phyloP scores from a whole-genome alignment of 1,140 invertebrate species.

The Drosophila insularis region DNA sequence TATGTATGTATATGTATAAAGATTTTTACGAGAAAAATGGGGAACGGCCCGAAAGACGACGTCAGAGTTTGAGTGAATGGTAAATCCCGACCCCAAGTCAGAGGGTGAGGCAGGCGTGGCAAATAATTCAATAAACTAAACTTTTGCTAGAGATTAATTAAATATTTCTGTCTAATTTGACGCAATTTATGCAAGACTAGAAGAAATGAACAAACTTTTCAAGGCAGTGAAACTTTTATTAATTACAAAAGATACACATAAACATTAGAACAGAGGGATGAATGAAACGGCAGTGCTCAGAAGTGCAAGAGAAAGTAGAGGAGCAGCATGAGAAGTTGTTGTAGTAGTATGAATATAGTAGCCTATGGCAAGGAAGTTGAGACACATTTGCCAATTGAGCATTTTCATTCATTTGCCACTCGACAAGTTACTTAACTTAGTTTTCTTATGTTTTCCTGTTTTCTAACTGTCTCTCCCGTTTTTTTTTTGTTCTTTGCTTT shows the following conservation, averaged over 20 bases:
- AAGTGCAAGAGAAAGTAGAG: background rate
- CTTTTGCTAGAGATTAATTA: slow-evolving; percentile 76
- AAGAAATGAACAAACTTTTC: slow-evolving; percentile 70
- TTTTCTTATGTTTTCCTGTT: slow-evolving; percentile 49
- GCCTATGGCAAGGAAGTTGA: slow-evolving; percentile 1
- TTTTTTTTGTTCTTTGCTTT: background rate
- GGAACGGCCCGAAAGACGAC: too few species aligned
- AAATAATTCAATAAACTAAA: slow-evolving; percentile 78
- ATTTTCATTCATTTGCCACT: slow-evolving; percentile 26
- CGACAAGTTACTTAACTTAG: slow-evolving; percentile 63
- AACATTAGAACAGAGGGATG: slow-evolving; percentile 47
- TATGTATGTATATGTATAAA: background rate
- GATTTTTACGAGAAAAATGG: background rate
- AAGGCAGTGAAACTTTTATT: slow-evolving; percentile 73
- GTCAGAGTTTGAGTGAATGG: slow-evolving; percentile 19
- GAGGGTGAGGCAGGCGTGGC: slow-evolving; percentile 32
- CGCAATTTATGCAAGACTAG: slow-evolving; percentile 73
- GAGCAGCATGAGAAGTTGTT: background rate
- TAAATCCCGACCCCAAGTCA: background rate
- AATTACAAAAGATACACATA: slow-evolving; percentile 78
- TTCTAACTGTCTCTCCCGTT: slow-evolving; percentile 35
- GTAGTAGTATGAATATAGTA: background rate
- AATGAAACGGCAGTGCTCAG: background rate
- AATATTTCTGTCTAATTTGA: slow-evolving; percentile 81
- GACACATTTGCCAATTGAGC: slow-evolving; percentile 50